Percentiles rank a stretch among this genome's conserved stretches.
phyloP scores from a whole-genome alignment of 1,140 invertebrate genomes.

The Melipona quadrifasciata region DNA sequence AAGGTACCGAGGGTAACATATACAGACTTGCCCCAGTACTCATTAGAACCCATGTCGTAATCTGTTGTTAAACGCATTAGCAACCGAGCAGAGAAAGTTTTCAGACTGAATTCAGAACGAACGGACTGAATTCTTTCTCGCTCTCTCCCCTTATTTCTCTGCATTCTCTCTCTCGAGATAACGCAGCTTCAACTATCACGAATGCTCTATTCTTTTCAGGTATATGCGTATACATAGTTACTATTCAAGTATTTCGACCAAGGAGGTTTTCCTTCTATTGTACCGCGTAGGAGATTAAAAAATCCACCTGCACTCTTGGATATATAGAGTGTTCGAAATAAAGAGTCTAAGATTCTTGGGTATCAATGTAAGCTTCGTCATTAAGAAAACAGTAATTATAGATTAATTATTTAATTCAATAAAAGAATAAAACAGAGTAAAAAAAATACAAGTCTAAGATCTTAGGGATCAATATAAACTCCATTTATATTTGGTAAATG shows the following conservation, averaged over 20 bases:
- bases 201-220: neutral
- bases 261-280: neutral
- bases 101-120: conserved; percentile 39
- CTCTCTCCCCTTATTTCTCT: conserved; percentile 14
- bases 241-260: neutral
- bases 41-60: conserved; percentile 60
- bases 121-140: conserved; percentile 9
- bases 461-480: no score
- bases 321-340: neutral
- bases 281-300: neutral
- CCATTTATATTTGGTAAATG: neutral
- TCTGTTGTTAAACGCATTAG: conserved; percentile 55
- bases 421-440: no score
- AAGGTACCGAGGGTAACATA: conserved; percentile 34
- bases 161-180: neutral
- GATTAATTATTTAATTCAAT: no score
- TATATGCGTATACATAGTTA: no score
- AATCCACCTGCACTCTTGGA: neutral
- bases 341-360: no score
- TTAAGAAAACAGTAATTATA: no score
- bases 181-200: neutral
- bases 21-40: conserved; percentile 50
- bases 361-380: no score
- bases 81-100: conserved; percentile 53
- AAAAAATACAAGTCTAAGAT: no score